A percentile compares a stretch with the other conserved stretches of the same genome.
phyloP scores from a whole-genome alignment of 1,140 invertebrate genomes.

The Steinernema khuongi region DNA sequence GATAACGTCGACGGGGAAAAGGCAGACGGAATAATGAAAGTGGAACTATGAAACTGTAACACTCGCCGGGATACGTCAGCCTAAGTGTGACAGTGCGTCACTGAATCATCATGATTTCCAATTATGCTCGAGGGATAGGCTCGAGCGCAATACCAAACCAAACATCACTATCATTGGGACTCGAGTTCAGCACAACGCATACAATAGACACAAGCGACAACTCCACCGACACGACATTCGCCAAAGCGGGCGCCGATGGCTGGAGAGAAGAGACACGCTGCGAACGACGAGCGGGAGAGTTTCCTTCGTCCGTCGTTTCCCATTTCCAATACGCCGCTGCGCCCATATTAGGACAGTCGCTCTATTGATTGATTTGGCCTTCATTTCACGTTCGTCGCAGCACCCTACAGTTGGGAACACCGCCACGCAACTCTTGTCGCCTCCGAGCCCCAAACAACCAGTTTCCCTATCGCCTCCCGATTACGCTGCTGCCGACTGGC shows the following conservation, averaged over 20 bases:
- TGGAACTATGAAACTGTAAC: no score
- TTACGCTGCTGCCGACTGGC: not conserved
- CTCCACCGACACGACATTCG: not conserved
- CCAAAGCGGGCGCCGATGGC: constrained; percentile 2
- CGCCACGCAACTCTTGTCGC: constrained; percentile 14
- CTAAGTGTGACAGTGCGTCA: no score
- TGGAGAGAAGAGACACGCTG: constrained; percentile 9
- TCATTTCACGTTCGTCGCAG: constrained; percentile 14
- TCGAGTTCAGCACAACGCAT: not conserved
- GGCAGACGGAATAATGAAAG: no score
- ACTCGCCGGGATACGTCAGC: no score
- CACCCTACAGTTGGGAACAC: constrained; percentile 15
- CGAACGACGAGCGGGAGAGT: constrained; percentile 11
- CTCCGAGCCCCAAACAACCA: constrained; percentile 12
- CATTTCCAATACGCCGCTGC: constrained; percentile 16
- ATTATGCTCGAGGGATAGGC: no score
- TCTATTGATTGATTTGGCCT: constrained; percentile 17
- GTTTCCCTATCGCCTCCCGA: constrained; percentile 14
- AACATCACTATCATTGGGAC: not conserved
- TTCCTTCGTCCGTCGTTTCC: constrained; percentile 14
- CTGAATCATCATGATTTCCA: no score
- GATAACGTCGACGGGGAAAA: no score
- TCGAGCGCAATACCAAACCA: not conserved
- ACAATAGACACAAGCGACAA: not conserved
- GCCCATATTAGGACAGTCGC: constrained; percentile 16